A percentile compares a stretch with the other conserved stretches of the same genome.
phyloP scores from a whole-genome alignment of 2,888 invertebrate genomes.

The Graphium colonna region DNA sequence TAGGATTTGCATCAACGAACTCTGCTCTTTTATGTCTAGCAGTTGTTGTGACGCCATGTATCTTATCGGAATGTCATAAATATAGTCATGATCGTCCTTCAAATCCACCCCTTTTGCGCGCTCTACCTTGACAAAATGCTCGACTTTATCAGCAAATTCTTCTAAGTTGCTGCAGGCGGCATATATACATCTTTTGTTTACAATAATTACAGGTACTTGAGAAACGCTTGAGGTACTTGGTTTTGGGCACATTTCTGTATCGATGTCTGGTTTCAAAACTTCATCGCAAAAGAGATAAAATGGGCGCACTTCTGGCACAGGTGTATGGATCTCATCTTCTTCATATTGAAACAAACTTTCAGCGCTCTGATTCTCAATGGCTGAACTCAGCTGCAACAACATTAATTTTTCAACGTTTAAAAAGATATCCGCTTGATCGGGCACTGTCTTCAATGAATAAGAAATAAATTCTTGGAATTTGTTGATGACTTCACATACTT shows the following conservation, averaged over 20 bases:
- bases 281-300: conserved; percentile 61
- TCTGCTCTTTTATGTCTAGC: conserved; percentile 50
- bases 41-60: conserved; percentile 43
- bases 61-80: conserved; percentile 48
- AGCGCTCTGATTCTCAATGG: conserved; percentile 46
- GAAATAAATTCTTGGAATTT: conserved; percentile 61
- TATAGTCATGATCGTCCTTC: conserved; percentile 48
- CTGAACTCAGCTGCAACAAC: conserved; percentile 58
- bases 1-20: conserved; percentile 60
- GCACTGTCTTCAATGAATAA: conserved; percentile 56
- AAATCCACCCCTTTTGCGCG: conserved; percentile 48
- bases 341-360: conserved; percentile 55
- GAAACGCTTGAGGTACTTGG: conserved; percentile 54
- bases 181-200: conserved; percentile 62
- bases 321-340: conserved; percentile 39
- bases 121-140: conserved; percentile 45
- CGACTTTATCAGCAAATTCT: conserved; percentile 50
- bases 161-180: conserved; percentile 63
- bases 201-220: conserved; percentile 57
- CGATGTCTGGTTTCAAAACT: conserved; percentile 45
- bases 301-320: conserved; percentile 51
- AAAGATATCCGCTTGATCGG: conserved; percentile 67
- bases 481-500: conserved; percentile 63
- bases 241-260: conserved; percentile 54
- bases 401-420: conserved; percentile 66